Base-by-base conservation (phyloP, 2,888 invertebrate species). In the Cartodere bifasciata region DNA sequence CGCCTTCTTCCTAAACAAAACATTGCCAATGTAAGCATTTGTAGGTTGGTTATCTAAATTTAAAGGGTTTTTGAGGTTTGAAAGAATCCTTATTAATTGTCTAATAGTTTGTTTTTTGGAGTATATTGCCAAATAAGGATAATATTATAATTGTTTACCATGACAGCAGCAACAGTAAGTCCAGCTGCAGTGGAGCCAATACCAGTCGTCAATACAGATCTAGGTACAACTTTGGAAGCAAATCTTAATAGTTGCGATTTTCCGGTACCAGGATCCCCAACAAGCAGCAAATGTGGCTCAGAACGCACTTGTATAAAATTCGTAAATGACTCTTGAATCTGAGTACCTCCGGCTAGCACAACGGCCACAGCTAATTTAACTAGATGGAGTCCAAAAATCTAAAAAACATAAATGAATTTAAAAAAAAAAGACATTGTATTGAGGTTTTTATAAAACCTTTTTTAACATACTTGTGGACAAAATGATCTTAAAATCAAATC, bases 241-340 rank as follows among this genome's bases (percentile, higher is more conserved):
- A 81, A 75, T 40, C 77, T 72, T 14, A 91, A 63, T 29, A 91
- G 61, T 56, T 88, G 85, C 0, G 90, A 88, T 55, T 90, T 90
- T 4, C 86, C 90, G 2, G 88, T 87, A 9, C 90, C 88, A 52
- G 80, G 75, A 64, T 91, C 91, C 3, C 91, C 91, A 13, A 90
- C 81, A 14, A 92, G 56, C 29, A 91, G 62, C 38, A 91, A 61
- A 63, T 92, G 91, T 12, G 84, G 76, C 51, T 90, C 85, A 2
- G 86, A 85, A 37, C 91, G 55, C 2, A 67, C 65, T 30, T 44
- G 42, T 4, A 52, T 43, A 16, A 50, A 50, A 6, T 48, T 48
- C 27, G 45, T 42, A 46, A 63, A 64, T 16, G 65, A 63, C 13
- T 65, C 56, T 27, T 56, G 48, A 37, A 60, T 60, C 25, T 56